Evolutionary conservation across 2,113 vertebrate species (phyloP).

Genomic region (Corythaixoides concolor): DNA sequence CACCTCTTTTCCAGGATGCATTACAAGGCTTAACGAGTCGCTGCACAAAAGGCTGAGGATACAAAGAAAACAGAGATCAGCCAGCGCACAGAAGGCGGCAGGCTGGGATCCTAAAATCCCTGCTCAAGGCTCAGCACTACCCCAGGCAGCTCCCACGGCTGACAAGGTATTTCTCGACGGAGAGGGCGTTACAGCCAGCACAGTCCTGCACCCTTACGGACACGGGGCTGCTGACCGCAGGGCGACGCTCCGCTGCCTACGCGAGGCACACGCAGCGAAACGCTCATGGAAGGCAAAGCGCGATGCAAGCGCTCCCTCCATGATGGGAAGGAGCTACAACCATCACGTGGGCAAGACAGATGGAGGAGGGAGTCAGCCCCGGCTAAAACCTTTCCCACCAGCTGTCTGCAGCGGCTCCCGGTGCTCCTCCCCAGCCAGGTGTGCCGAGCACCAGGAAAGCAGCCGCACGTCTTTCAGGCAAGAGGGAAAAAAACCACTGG

Average conservation of each 20-base stretch:
- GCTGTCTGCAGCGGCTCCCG: background rate
- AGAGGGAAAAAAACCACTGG: background rate
- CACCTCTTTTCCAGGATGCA: background rate
- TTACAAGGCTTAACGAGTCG: background rate
- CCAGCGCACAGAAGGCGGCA: background rate
- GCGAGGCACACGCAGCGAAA: background rate
- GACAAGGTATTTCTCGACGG: background rate
- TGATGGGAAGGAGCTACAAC: background rate
- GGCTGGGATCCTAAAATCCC: background rate
- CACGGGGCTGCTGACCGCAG: background rate
- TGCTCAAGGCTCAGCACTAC: fast-evolving
- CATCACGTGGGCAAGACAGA: background rate
- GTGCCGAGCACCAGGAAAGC: background rate
- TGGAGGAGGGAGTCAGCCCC: background rate
- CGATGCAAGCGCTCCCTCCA: background rate
- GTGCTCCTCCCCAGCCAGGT: background rate
- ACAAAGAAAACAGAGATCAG: background rate
- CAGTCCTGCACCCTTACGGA: background rate
- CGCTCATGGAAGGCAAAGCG: background rate
- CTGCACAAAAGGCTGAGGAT: background rate
- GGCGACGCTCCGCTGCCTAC: background rate
- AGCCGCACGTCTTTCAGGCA: background rate
- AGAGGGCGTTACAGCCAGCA: background rate
- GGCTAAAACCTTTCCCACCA: background rate
- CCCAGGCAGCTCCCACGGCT: background rate